Base-by-base conservation (phyloP, 2,113 vertebrate species). In the Dasyurus viverrinus region DNA sequence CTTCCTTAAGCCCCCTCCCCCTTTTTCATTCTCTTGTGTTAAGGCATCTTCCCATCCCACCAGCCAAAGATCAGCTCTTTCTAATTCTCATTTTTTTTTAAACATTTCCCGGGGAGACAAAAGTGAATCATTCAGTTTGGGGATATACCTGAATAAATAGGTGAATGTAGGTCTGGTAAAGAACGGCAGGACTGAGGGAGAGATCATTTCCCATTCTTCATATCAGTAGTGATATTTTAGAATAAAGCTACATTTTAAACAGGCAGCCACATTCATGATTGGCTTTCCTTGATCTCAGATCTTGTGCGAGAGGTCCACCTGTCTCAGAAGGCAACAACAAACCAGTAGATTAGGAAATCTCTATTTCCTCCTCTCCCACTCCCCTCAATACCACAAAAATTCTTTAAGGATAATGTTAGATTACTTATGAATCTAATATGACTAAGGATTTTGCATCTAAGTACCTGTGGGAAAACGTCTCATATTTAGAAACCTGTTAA, bases 401-500 rank as follows among this genome's bases (percentile, higher is more conserved):
- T 36, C 60, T 76, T 11, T 36, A 84, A 84, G n/a, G 68, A 19
- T 84, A 84, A 23, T 23, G 19, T n/a, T 42, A 84, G 68, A 23
- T 42, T 84, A n/a, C 36, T 42, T 84, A 23, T 6, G 68, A 42
- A n/a, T n/a, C n/a, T 6, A 23, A 19, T n/a, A 42, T 42, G 36
- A 84, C 68, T 84, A 36, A 19, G 54, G 10, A 42, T 42, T 84
- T 42, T 84, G n/a, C 68, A 84, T n/a, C 22, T 42, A 84, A 23
- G 19, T 84, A 42, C 68, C n/a, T 23, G 68, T 84, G 68, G 68
- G 68, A 84, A 84, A 84, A 84, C 19, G n/a, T 84, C n/a, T 84
- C 68, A 22, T 84, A 84, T 84, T 84, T 84, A 84, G 68, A 84
- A 84, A 84, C 68, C n/a, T 84, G 68, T n/a, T 84, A 84, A 84